These are phyloP conservation scores for Cyanoderma ruficeps DNA, from an alignment of 2,113 vertebrate genomes.

Conservation along the genomic window DNA sequence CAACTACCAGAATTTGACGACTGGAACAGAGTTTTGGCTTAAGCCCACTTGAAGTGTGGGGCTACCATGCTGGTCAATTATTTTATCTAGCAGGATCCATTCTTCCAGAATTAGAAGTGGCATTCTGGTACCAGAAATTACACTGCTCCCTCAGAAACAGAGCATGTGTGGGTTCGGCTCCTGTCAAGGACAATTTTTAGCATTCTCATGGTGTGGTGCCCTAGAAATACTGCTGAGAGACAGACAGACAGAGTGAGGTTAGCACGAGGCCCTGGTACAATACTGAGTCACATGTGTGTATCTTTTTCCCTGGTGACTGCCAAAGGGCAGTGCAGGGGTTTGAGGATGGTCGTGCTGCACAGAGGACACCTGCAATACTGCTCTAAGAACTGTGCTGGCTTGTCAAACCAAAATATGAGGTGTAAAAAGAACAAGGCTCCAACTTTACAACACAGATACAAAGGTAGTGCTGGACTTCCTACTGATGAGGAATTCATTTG, in stretches of 20 bases:
- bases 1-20: neutral
- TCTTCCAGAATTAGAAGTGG: neutral
- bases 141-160: neutral
- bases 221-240: conserved; percentile 44
- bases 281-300: neutral
- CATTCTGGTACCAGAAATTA: neutral
- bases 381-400: neutral
- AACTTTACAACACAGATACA: neutral
- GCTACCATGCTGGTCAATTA: neutral
- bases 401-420: neutral
- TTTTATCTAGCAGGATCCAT: neutral
- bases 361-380: neutral
- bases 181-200: conserved; percentile 59
- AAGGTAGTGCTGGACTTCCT: neutral
- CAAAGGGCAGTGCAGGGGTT: neutral
- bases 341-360: neutral
- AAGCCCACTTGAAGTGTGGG: neutral
- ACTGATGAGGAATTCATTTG: neutral
- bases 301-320: conserved; percentile 29
- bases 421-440: neutral
- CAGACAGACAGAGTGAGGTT: conserved; percentile 35
- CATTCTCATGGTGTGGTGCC: conserved; percentile 29
- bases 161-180: conserved; percentile 41
- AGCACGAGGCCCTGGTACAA: conserved; percentile 12
- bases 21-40: neutral